Evolutionary conservation across 2,113 vertebrate species (phyloP).

Genomic region (Sphyrna mokarran): DNA sequence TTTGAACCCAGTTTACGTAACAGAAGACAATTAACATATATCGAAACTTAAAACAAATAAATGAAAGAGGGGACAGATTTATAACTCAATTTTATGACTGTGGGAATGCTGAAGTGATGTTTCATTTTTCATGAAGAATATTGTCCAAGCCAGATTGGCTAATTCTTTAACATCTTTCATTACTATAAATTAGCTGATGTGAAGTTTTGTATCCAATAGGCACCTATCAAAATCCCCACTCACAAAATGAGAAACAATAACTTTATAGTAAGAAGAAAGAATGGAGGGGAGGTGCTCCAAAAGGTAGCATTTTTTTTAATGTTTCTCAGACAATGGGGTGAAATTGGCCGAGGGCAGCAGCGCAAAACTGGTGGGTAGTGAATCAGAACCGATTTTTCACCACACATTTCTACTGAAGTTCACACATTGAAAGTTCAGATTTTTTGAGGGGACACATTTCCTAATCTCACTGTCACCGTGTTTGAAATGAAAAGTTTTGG

Average conservation of each 20-base stretch:
- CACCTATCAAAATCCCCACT: background rate
- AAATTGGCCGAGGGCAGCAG: background rate
- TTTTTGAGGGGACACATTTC: background rate
- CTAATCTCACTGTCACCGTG: background rate
- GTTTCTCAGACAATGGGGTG: background rate
- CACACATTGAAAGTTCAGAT: background rate
- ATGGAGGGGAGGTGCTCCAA: background rate
- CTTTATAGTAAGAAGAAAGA: background rate
- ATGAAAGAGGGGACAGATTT: background rate
- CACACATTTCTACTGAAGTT: background rate
- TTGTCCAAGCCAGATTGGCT: background rate
- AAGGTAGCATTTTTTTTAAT: background rate
- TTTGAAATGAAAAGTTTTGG: background rate
- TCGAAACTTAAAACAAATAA: background rate
- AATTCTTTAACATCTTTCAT: background rate
- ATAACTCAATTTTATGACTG: background rate
- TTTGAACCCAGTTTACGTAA: background rate
- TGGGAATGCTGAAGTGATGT: background rate
- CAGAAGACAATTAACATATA: background rate
- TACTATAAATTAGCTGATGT: background rate
- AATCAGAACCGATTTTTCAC: background rate
- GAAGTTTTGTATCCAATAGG: background rate
- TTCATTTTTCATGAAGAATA: background rate
- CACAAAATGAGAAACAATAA: background rate
- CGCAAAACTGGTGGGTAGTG: background rate